phyloP scores from a whole-genome alignment of 2,797 vertebrate genomes.

The Aplochiton taeniatus region DNA sequence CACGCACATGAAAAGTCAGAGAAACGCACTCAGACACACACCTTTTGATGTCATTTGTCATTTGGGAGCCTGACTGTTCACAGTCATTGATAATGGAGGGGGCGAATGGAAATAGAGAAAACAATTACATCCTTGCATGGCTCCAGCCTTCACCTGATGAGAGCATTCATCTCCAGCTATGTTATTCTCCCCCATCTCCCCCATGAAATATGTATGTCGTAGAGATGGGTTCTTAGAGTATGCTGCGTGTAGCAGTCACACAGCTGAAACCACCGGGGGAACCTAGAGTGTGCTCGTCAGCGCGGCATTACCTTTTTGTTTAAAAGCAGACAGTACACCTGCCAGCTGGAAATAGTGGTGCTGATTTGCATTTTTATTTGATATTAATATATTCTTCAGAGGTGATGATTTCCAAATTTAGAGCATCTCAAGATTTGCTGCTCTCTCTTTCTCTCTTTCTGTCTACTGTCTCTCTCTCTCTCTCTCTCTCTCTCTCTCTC shows the following conservation, averaged over 20 bases:
- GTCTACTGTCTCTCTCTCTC: no score
- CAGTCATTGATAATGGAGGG: conserved; percentile 53
- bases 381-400: conserved; percentile 72
- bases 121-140: conserved; percentile 74
- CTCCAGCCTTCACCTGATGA: conserved; percentile 66
- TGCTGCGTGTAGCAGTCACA: conserved; percentile 54
- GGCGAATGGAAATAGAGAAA: conserved; percentile 72
- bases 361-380: conserved; percentile 77
- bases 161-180: conserved; percentile 57
- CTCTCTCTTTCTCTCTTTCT: not conserved
- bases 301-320: conserved; percentile 54
- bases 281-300: conserved; percentile 45
- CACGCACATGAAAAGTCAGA: not conserved
- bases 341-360: conserved; percentile 64
- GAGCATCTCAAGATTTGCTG: conserved; percentile 48
- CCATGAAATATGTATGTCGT: conserved; percentile 74
- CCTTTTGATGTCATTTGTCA: conserved; percentile 42
- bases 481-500: no score
- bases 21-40: conserved; percentile 11
- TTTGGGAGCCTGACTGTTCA: conserved; percentile 52
- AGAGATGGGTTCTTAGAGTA: conserved; percentile 58
- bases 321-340: conserved; percentile 56
- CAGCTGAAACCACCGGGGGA: conserved; percentile 49
- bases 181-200: conserved; percentile 53
- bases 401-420: conserved; percentile 75